phyloP scores from a whole-genome alignment of 2,797 vertebrate species.

The Novumbra hubbsi region DNA sequence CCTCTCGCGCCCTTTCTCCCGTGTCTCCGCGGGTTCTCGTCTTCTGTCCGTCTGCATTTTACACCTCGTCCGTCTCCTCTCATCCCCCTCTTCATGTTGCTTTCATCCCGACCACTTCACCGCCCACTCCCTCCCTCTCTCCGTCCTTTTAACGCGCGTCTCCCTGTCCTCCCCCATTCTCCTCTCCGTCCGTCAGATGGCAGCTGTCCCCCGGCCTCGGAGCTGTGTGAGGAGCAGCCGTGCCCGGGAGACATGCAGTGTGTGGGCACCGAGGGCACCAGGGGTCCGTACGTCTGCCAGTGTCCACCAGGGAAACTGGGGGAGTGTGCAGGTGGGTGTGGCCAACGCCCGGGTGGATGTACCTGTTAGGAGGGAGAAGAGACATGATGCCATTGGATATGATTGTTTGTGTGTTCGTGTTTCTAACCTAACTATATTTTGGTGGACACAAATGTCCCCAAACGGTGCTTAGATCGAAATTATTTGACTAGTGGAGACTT shows the following conservation, averaged over 20 bases:
- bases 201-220: conserved; percentile 80
- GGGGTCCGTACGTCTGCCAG: conserved; percentile 89
- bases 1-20: not conserved
- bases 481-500: too few species aligned
- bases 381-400: not conserved
- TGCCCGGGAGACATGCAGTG: conserved; percentile 97
- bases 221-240: conserved; percentile 86
- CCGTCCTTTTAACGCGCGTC: not conserved
- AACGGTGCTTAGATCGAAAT: too few species aligned
- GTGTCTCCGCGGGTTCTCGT: not conserved
- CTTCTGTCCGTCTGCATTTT: not conserved
- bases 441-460: too few species aligned
- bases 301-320: conserved; percentile 94
- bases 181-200: conserved; percentile 70
- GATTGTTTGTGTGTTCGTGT: not conserved
- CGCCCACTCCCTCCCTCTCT: not conserved
- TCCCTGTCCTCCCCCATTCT: not conserved
- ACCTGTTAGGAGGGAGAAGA: not conserved
- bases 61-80: not conserved
- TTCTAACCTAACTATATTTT: too few species aligned
- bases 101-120: too few species aligned
- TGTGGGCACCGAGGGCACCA: conserved; percentile 81
- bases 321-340: conserved; percentile 86
- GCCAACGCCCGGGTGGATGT: conserved; percentile 1
- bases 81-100: not conserved